These are phyloP conservation scores for Lasioglossum albipes DNA, from an alignment of 1,140 invertebrate genomes.

Conservation along the genomic window DNA sequence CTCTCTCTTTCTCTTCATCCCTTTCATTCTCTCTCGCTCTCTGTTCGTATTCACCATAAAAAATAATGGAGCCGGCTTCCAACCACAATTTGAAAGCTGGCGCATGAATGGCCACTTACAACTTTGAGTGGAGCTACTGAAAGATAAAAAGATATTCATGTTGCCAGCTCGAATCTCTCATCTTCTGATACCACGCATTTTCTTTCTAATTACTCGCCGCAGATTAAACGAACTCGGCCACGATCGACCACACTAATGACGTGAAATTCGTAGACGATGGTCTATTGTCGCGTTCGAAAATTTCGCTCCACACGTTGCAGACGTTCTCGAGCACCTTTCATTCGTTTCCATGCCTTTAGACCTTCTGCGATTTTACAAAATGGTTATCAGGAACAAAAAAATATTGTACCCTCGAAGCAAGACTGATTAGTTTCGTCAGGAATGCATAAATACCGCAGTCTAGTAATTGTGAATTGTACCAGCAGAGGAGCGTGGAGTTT, in stretches of 20 bases:
- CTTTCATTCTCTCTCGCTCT: conserved; percentile 11
- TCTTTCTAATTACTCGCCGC: conserved; percentile 14
- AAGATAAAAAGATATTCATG: conserved; percentile 45
- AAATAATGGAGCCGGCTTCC: conserved; percentile 33
- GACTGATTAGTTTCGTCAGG: too few species aligned
- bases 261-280: background rate
- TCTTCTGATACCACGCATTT: conserved; percentile 5
- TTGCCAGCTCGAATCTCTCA: conserved; percentile 33
- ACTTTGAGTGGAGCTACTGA: conserved; percentile 26
- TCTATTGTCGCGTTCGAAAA: background rate
- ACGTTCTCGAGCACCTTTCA: too few species aligned
- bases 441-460: too few species aligned
- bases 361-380: too few species aligned
- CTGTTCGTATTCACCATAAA: conserved; percentile 37
- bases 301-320: too few species aligned
- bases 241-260: background rate
- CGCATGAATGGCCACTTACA: conserved; percentile 41
- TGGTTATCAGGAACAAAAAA: too few species aligned
- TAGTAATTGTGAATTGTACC: too few species aligned
- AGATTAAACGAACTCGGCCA: conserved; percentile 26
- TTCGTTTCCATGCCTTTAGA: too few species aligned
- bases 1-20: background rate
- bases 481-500: too few species aligned
- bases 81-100: conserved; percentile 33
- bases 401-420: too few species aligned